Percentiles rank a stretch among this genome's conserved stretches.
Conservation (phyloP, 1,140 invertebrate genomes). For the Uloborus diversus region DNA sequence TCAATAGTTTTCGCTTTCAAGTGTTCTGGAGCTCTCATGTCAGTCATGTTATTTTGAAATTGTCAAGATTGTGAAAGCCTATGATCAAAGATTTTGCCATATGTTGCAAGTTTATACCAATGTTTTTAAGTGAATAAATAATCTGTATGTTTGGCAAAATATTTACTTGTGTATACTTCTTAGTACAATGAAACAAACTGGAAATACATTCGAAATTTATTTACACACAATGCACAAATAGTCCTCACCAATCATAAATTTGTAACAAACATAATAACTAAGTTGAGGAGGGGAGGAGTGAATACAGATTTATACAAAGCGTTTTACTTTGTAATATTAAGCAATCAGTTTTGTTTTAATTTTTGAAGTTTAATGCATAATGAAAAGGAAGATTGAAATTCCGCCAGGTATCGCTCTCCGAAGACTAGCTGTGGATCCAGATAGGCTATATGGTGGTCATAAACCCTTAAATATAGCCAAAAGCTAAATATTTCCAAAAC, state of each 20-base stretch:
- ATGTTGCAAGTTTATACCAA: conserved; percentile 54
- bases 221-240: background rate
- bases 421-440: too few relatives aligned
- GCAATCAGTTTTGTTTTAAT: background rate
- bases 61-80: conserved; percentile 20
- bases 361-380: too few relatives aligned
- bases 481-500: too few relatives aligned
- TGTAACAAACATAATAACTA: background rate
- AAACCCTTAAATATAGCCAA: too few relatives aligned
- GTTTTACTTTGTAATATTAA: background rate
- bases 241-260: background rate
- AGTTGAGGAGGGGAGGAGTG: background rate
- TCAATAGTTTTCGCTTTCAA: too few relatives aligned
- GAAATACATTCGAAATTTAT: background rate
- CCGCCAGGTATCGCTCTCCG: too few relatives aligned
- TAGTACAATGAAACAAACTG: too few relatives aligned
- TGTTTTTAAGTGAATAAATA: conserved; percentile 49
- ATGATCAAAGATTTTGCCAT: conserved; percentile 52
- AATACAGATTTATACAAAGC: background rate
- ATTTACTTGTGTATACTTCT: too few relatives aligned
- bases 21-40: too few relatives aligned
- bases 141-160: conserved; percentile 55
- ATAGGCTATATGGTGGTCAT: too few relatives aligned
- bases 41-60: background rate
- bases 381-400: too few relatives aligned